Evolutionary conservation across 92 coral and sea anemone species (phyloP), one percentile per base, ranked within the genome.

Genomic region (Zoanthus sociatus): DNA sequence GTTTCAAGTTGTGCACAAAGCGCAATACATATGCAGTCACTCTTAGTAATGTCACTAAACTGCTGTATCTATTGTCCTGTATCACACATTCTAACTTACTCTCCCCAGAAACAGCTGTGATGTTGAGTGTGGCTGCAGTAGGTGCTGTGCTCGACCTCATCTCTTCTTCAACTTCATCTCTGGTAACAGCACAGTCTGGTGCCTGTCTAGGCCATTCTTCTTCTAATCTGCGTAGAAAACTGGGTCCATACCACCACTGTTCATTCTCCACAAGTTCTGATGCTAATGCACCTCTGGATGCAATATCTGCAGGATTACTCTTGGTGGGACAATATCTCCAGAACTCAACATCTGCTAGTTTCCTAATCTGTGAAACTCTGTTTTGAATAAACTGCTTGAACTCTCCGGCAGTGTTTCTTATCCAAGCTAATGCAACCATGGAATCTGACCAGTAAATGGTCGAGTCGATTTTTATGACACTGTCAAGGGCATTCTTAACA

Each of bases 241-340:
- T 83, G 46, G 87, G 91, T 0, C 94, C 91, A 50, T 61, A 79
- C 90, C 94, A 91, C 91, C 91, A 91, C 66, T 67, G 10, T 30
- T 82, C 86, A 18, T 81, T 55, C 11, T 31, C 61, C 46, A 81
- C 88, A n/a, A 85, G 79, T 16, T 88, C 84, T 26, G 92, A 79
- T 8, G 90, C 78, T 10, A 75, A 78, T 30, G 86, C 76, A 16
- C 92, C 94, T 77, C 94, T 78, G 21, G 94, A 88, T 11, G 92
- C 83, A 66, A 88, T 72, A 68, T 84, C 94, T 10, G 94, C 90
- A 0, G 88, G 92, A 70, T 91, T 91, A 13, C 16, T 92, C 50
- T 33, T 33, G 42, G 89, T 89, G 5, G 89, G 84, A 20, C 91
- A 84, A 37, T 37, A 37, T 37, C 42, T 37, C 42, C 42, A 37